Conservation (phyloP, 2,113 vertebrate species). For the Vicugna pacos region DNA sequence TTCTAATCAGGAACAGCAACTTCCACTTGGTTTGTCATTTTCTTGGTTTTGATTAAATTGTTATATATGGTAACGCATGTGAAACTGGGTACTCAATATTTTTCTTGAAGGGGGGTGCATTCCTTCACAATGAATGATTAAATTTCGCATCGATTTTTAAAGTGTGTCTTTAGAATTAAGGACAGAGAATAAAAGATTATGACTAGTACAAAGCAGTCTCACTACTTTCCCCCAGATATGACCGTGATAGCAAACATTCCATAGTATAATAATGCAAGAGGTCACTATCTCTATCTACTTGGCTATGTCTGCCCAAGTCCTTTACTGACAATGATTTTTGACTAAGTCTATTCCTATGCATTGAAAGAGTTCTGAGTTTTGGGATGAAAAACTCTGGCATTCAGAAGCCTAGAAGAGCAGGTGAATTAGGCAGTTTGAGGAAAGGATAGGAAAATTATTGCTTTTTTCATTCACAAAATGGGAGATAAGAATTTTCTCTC, state of each 20-base stretch:
- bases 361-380: background rate
- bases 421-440: background rate
- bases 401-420: background rate
- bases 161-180: background rate
- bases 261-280: background rate
- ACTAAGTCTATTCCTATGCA: background rate
- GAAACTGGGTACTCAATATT: background rate
- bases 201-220: background rate
- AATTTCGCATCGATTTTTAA: background rate
- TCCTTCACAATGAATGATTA: slow-evolving; percentile 50
- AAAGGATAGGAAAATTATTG: background rate
- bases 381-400: background rate
- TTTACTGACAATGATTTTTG: background rate
- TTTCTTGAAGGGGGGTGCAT: background rate
- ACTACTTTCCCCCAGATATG: background rate
- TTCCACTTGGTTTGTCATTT: slow-evolving; percentile 9
- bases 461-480: background rate
- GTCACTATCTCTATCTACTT: background rate
- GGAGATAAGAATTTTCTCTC: background rate
- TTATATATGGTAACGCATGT: background rate
- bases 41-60: slow-evolving; percentile 8
- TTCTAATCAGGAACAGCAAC: background rate
- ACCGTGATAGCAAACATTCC: background rate
- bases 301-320: background rate
- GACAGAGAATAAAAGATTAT: background rate